phyloP scores from a whole-genome alignment of 1,140 invertebrate genomes.

The Hylaeus volcanicus region DNA sequence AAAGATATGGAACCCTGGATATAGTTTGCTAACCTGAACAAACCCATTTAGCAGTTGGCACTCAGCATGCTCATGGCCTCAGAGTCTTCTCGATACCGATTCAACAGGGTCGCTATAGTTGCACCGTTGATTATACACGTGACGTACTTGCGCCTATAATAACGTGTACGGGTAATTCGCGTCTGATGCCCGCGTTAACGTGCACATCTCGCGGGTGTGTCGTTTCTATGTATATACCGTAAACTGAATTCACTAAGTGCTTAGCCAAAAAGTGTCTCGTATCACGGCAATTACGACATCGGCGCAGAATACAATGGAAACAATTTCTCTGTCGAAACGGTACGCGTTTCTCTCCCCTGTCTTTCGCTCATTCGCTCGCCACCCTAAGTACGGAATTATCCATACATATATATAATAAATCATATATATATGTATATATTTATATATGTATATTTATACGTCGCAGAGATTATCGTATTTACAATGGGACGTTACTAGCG shows the following conservation, averaged over 20 bases:
- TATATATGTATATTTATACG: constrained; percentile 45
- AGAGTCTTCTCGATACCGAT: too few species aligned
- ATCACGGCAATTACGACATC: constrained; percentile 63
- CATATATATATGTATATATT: constrained; percentile 26
- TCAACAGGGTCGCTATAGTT: too few species aligned
- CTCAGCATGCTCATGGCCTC: too few species aligned
- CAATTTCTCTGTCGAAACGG: constrained; percentile 28
- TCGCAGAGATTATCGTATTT: constrained; percentile 64
- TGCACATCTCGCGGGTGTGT: neutral
- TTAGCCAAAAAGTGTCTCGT: constrained; percentile 54
- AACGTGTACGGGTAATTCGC: neutral
- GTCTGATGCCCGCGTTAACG: too few species aligned
- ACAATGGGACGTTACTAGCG: constrained; percentile 55
- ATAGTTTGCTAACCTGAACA: too few species aligned
- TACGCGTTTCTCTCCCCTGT: constrained; percentile 31
- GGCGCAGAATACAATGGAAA: constrained; percentile 65
- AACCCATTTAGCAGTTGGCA: too few species aligned
- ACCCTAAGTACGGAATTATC: constrained; percentile 39
- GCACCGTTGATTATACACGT: too few species aligned
- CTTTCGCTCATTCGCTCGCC: constrained; percentile 31
- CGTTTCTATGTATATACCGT: constrained; percentile 17
- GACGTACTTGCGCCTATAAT: neutral
- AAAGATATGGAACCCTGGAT: too few species aligned
- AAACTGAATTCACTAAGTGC: constrained; percentile 60
- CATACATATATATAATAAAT: constrained; percentile 40